A percentile compares a stretch with the other conserved stretches of the same genome.
Evolutionary conservation across 1,140 invertebrate species (phyloP).

Genomic region (Conus betulinus): DNA sequence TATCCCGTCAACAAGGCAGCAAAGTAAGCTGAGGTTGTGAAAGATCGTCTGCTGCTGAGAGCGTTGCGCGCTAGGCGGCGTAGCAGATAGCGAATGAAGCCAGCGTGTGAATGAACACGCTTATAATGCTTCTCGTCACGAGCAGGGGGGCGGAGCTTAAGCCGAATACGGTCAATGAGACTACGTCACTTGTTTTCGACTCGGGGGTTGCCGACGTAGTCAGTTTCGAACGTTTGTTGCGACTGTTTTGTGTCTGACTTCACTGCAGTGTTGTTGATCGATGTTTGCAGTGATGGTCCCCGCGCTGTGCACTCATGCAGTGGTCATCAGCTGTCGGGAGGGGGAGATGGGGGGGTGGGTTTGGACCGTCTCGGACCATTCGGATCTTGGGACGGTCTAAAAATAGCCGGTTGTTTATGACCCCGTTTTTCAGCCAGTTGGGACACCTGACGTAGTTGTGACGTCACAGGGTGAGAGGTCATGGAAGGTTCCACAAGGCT

Average conservation of each 20-base stretch:
- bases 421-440: background rate
- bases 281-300: background rate
- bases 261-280: background rate
- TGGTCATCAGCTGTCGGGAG: too few relatives aligned
- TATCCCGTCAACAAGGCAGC: background rate
- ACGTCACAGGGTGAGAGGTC: conserved; percentile 33
- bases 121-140: conserved; percentile 1
- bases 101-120: background rate
- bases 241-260: background rate
- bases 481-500: conserved; percentile 26
- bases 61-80: conserved; percentile 1
- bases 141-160: conserved; percentile 28
- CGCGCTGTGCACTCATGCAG: too few relatives aligned
- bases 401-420: background rate
- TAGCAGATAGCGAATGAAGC: background rate
- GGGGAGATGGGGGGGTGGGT: too few relatives aligned
- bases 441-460: background rate
- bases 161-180: conserved; percentile 16
- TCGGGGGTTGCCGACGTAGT: background rate
- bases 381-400: background rate
- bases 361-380: background rate
- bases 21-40: background rate
- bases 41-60: background rate
- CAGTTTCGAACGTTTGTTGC: too few relatives aligned
- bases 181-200: conserved; percentile 32